phyloP scores from a whole-genome alignment of 2,113 vertebrate genomes.

The Cnemophilus loriae region DNA sequence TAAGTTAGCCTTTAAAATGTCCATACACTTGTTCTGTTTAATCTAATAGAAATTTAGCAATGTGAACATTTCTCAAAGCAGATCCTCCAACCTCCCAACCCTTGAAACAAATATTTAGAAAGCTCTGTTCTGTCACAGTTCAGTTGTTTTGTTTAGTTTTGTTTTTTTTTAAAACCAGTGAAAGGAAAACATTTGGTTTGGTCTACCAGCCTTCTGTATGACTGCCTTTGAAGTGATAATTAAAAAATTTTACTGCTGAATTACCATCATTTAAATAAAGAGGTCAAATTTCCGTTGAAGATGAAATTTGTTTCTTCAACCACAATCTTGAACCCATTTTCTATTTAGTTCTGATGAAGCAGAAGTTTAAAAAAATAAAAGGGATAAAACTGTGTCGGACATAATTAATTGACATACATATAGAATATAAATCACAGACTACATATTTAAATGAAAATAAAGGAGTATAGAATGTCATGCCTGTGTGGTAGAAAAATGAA shows the following conservation, averaged over 20 bases:
- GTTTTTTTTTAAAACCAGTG: not conserved
- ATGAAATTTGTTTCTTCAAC: not conserved
- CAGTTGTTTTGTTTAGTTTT: not conserved
- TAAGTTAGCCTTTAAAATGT: not conserved
- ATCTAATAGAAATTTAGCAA: not conserved
- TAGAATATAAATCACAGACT: not conserved
- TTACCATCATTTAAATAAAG: not conserved
- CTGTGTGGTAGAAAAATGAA: not conserved
- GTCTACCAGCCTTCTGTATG: not conserved
- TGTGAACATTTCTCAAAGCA: not conserved
- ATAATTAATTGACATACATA: not conserved
- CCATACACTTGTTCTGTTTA: not conserved
- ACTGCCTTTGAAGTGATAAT: not conserved
- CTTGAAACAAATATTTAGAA: not conserved
- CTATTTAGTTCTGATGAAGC: not conserved
- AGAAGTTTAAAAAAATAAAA: not conserved
- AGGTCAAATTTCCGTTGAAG: not conserved
- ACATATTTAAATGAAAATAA: not conserved
- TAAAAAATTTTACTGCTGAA: not conserved
- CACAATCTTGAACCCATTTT: not conserved
- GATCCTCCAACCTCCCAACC: no score
- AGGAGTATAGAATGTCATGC: not conserved
- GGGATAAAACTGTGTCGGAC: accelerated
- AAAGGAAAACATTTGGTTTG: not conserved
- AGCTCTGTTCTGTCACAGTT: not conserved